These are phyloP conservation scores for Uropsilus gracilis DNA, from an alignment of 2,113 vertebrate species.

Conservation along the genomic window DNA sequence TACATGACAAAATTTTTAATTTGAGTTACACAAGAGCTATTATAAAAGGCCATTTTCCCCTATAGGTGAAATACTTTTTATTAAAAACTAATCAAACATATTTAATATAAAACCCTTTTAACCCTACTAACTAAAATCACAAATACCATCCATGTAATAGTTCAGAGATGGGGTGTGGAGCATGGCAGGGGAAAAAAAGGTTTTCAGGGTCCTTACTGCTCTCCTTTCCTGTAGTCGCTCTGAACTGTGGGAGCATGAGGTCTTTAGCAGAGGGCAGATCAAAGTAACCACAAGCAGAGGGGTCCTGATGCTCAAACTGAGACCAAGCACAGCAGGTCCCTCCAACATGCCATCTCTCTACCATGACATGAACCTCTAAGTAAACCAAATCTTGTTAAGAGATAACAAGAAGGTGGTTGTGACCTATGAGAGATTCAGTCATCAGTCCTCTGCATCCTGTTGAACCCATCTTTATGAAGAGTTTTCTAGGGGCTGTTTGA, in stretches of 20 bases:
- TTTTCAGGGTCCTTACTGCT: neutral
- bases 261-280: neutral
- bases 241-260: neutral
- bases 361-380: neutral
- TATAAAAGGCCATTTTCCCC: neutral
- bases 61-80: slow-evolving; percentile 15
- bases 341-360: neutral
- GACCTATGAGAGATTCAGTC: neutral
- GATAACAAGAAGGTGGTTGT: neutral
- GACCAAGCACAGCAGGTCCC: neutral
- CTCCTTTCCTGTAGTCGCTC: neutral
- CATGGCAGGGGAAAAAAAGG: neutral
- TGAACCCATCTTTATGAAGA: neutral
- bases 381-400: neutral
- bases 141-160: slow-evolving; percentile 22
- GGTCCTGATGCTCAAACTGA: neutral
- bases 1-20: neutral
- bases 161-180: neutral
- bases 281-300: neutral
- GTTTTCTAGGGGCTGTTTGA: neutral
- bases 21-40: slow-evolving; percentile 4
- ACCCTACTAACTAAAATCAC: slow-evolving; percentile 52
- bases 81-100: slow-evolving; percentile 64
- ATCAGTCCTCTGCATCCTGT: neutral
- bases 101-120: slow-evolving; percentile 70